Evolutionary conservation across 1,140 invertebrate genomes (phyloP), one percentile per base, ranked within the genome.

Genomic region (Bilobella aurantiaca): DNA sequence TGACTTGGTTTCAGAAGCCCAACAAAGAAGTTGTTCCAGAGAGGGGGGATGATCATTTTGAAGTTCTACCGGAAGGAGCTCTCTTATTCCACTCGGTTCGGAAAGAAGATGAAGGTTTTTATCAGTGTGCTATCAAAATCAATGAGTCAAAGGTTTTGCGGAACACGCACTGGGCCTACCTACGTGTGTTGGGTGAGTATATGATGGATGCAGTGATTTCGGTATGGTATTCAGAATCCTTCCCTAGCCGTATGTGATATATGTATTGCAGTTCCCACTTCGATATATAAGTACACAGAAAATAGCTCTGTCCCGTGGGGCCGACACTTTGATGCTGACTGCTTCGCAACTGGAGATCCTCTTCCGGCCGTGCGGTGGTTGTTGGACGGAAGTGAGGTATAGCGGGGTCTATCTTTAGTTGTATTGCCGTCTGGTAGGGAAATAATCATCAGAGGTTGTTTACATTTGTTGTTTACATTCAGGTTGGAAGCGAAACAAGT

Each of bases 251-350:
- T 34, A 46, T 27, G 8, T 59, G 31, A 18, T 27, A 30, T 34
- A 23, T 59, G 23, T 63, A 3, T 66, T 65, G 14, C 34, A 73
- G 71, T 73, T 63, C 71, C 71, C 3, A 66, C 61, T 1, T 30
- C n/a, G 3, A 63, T 73, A 27, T 66, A 60, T 12, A 67, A 73
- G 27, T 67, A 66, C n/a, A 68, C 66, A 2, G 57, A 60, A 30
- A 69, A 69, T 42, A 73, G 71, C 58, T 66, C 68, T 28, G 71
- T 70, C 0, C 63, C 59, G 2, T 68, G 66, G 66, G 71, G 71
- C n/a, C 46, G 18, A n/a, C 25, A 61, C 16, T 73, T 73, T 66
- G 71, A 73, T 27, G 68, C 71, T 12, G 66, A 70, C 34, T 73
- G 71, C 64, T 65, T 46, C 14, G 68, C 71, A 16, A 29, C 42